phyloP scores from a whole-genome alignment of 2,888 invertebrate species.

The Euclidia mi region DNA sequence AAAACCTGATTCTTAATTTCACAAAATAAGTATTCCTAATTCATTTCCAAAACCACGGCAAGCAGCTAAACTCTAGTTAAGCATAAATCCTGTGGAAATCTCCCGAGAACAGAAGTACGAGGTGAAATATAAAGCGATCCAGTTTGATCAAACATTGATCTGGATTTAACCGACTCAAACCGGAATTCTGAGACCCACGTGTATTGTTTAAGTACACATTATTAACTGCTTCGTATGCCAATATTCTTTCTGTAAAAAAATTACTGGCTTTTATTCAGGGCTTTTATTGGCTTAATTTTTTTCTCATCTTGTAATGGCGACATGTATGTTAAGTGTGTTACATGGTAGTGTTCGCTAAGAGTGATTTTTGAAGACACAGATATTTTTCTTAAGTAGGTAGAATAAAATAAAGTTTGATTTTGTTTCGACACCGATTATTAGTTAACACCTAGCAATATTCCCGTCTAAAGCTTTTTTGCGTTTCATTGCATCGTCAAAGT shows the following conservation, averaged over 20 bases:
- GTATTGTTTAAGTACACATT: conserved; percentile 15
- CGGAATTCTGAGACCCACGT: background rate
- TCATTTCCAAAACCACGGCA: background rate
- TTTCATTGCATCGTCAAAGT: too few species aligned
- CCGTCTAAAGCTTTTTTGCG: too few species aligned
- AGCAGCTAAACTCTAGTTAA: background rate
- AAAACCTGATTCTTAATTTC: too few species aligned
- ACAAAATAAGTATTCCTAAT: too few species aligned
- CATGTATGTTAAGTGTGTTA: too few species aligned
- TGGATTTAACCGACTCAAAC: conserved; percentile 9
- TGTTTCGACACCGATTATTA: too few species aligned
- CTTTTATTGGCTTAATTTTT: background rate
- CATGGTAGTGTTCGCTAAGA: too few species aligned
- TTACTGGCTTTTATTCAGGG: background rate
- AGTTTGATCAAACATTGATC: conserved; percentile 32
- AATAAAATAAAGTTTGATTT: too few species aligned
- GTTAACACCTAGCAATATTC: too few species aligned
- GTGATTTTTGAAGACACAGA: too few species aligned
- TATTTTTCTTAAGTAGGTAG: too few species aligned
- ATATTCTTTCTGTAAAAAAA: background rate
- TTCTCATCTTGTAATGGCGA: too few species aligned
- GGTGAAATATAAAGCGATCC: conserved; percentile 37
- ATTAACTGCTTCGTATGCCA: conserved; percentile 6
- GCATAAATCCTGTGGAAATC: background rate
- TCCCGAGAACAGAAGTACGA: conserved; percentile 2